Base-by-base conservation (phyloP, 2,797 vertebrate genomes). In the Manis pentadactyla region DNA sequence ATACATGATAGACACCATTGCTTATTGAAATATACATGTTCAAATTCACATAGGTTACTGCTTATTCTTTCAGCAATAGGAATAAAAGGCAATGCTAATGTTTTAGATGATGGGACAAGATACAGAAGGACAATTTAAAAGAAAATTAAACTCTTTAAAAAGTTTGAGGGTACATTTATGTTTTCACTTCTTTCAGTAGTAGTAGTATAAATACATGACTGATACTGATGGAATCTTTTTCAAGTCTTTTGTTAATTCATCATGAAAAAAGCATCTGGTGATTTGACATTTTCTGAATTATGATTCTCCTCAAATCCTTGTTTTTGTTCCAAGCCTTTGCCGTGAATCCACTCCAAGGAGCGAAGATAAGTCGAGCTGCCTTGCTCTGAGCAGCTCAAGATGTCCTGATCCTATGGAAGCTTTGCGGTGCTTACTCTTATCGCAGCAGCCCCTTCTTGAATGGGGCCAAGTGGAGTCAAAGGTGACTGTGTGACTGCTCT, bases 251-350 rank as follows among this genome's bases (percentile, higher is more conserved):
- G 7, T 64, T 55, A 31, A 81, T 37, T 93, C 81, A 89, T 91
- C 7, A 59, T 46, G 64, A 53, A 84, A 73, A 94, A 71, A 74
- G 37, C 39, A 42, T 21, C 14, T 39, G 71, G 25, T 75, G n/a
- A 69, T 61, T 31, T 78, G 77, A 78, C 42, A 79, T 93, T 87
- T 97, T 73, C 68, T 68, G 39, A 93, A 86, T 86, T 57, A 18
- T 64, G 13, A 4, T 78, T 83, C 5, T 4, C 12, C 29, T 6
- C 12, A 27, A 77, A 86, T 7, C 66, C 13, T 39, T 75, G 18
- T 57, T 82, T 75, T 29, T 74, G 17, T 82, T 91, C 57, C 81
- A 81, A 95, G 68, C 19, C 82, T 92, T 88, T 77, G 71, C 81
- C n/a, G 78, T 21, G n/a, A 87, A 51, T 59, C 49, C 61, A 55